Percentiles rank a stretch among this genome's conserved stretches.
These are phyloP conservation scores for Cuculus canorus DNA, from an alignment of 2,797 vertebrate species.

Conservation along the genomic window DNA sequence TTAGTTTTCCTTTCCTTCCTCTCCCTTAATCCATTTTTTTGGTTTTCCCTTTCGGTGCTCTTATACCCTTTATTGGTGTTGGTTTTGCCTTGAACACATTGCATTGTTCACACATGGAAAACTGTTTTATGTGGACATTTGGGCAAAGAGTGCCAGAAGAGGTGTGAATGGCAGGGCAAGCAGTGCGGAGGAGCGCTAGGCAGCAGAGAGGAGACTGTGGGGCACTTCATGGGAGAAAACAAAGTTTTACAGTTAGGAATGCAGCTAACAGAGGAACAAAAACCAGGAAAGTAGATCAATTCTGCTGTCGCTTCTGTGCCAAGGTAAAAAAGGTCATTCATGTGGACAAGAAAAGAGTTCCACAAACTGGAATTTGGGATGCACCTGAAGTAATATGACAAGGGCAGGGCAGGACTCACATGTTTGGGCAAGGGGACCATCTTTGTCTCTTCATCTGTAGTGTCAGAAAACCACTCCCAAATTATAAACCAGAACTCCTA, in stretches of 20 bases:
- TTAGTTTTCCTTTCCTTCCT: background rate
- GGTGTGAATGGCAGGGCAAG: background rate
- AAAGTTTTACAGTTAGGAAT: background rate
- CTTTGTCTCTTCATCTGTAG: background rate
- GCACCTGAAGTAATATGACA: background rate
- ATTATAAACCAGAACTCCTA: background rate
- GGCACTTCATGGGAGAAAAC: background rate
- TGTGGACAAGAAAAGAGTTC: background rate
- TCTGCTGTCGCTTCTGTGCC: background rate
- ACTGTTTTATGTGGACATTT: background rate
- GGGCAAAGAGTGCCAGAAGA: background rate
- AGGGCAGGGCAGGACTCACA: background rate
- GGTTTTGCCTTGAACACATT: background rate
- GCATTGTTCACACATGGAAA: background rate
- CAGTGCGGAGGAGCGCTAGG: background rate
- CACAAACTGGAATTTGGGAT: background rate
- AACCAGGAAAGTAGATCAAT: background rate
- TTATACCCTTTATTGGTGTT: background rate
- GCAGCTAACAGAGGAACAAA: background rate
- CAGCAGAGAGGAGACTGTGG: background rate
- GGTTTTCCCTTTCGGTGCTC: background rate
- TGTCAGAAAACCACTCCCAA: background rate
- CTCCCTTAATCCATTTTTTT: background rate
- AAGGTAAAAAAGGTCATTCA: background rate
- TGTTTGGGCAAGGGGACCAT: background rate